Percentiles rank a stretch among this genome's conserved stretches.
phyloP scores from a whole-genome alignment of 1,140 invertebrate species.

The Cylas formicarius region DNA sequence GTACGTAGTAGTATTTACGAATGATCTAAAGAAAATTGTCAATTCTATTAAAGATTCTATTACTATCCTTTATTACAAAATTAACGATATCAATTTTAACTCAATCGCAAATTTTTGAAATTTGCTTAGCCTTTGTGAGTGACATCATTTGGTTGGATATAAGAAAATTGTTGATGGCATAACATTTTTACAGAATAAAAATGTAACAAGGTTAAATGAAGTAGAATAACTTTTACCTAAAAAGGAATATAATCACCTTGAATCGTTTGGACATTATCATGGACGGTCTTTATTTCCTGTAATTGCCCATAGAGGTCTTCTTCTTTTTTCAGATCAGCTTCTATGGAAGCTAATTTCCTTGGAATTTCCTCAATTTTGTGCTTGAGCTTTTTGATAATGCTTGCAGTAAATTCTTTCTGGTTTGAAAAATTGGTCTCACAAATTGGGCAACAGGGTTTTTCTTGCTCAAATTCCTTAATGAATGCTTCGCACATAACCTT shows the following conservation, averaged over 20 bases:
- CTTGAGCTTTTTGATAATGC: constrained; percentile 41
- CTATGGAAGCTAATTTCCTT: constrained; percentile 32
- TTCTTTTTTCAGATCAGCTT: constrained; percentile 35
- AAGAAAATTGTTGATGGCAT: too few species aligned
- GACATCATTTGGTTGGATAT: too few species aligned
- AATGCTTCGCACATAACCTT: constrained; percentile 45
- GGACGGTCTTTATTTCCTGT: constrained; percentile 31
- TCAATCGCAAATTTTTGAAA: too few species aligned
- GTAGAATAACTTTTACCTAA: constrained; percentile 17
- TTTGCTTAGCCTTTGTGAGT: too few species aligned
- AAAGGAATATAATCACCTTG: constrained; percentile 20
- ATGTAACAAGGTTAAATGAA: too few species aligned
- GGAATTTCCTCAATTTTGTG: constrained; percentile 48
- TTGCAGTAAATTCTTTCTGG: constrained; percentile 17
- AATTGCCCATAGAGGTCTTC: constrained; percentile 31
- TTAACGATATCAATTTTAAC: too few species aligned
- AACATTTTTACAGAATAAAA: too few species aligned
- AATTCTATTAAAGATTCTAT: too few species aligned
- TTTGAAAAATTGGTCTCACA: constrained; percentile 34
- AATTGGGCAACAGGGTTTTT: constrained; percentile 36
- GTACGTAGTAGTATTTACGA: too few species aligned
- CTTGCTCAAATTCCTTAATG: constrained; percentile 31
- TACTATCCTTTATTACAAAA: too few species aligned
- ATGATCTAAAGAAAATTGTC: too few species aligned
- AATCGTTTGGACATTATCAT: constrained; percentile 29